Evolutionary conservation across 2,888 invertebrate genomes (phyloP), one percentile per base, ranked within the genome.

Genomic region (Tyria jacobaeae): DNA sequence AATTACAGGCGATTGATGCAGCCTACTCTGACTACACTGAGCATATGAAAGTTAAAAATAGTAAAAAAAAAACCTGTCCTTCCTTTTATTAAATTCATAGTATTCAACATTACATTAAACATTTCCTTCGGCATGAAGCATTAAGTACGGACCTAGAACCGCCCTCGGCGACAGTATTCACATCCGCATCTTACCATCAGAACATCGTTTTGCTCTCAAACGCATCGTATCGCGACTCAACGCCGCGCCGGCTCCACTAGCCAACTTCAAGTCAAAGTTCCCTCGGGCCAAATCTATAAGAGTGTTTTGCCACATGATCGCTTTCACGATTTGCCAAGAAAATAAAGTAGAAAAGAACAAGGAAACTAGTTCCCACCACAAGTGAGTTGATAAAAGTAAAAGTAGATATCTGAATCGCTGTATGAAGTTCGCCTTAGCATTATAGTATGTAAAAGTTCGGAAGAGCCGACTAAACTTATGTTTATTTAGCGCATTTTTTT

Each of bases 231-330:
- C 80, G 84, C 79, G 70, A 72, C 78, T 79, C 66, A 27, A 50
- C 71, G 59, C 80, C 69, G 56, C 71, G 59, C 80, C 69, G 56
- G 64, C 68, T 66, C 64, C 31, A 66, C 78, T 79, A 85, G 85
- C 84, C 83, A 89, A 89, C 87, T 87, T 76, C 83, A 83, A 92
- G 91, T 91, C 91, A 91, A 90, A 92, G 88, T 92, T 92, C 86
- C 91, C 88, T 75, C 80, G 84, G 91, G 92, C 90, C 84, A 90
- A 92, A 92, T 91, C 90, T 87, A 91, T 92, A 91, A 91, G 90
- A 89, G 86, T 91, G 86, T 92, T 91, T 92, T 91, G 90, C 92
- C 91, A 92, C 92, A 91, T 92, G 93, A 93, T 92, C 91, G 91
- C 89, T 90, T 91, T 86, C 85, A 89, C 90, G 90, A 91, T 92